Evolutionary conservation across 2,797 vertebrate species (phyloP).

Genomic region (Takifugu rubripes): DNA sequence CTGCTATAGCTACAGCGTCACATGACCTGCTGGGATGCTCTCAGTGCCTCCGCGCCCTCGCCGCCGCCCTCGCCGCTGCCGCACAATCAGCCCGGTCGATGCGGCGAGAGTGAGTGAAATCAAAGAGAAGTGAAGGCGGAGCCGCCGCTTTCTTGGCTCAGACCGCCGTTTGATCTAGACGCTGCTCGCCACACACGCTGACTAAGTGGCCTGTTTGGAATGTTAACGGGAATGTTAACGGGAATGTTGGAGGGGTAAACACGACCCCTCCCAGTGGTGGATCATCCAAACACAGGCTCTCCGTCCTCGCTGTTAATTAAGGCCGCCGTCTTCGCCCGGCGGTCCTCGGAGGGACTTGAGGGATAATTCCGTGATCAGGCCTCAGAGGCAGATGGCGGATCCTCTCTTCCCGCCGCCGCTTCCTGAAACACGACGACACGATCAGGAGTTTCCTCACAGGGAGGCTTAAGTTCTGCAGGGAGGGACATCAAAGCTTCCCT

Average conservation of each 20-base stretch:
- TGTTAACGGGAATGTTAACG: constrained; percentile 9
- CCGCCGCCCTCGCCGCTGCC: neutral
- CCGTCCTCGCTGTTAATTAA: too few relatives aligned
- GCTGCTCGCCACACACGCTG: neutral
- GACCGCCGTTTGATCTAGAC: constrained; percentile 22
- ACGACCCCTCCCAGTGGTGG: neutral
- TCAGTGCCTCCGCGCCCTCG: neutral
- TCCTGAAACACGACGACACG: constrained; percentile 47
- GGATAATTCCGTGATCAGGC: constrained; percentile 32
- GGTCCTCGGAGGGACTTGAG: too few relatives aligned
- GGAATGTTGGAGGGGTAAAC: neutral
- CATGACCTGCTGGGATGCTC: neutral
- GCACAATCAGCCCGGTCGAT: neutral
- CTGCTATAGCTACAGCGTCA: too few relatives aligned
- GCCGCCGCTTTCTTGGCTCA: constrained; percentile 10
- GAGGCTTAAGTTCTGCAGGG: constrained; percentile 1
- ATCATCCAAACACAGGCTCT: neutral
- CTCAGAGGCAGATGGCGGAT: constrained; percentile 7
- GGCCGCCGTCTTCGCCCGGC: too few relatives aligned
- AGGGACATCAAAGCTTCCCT: constrained; percentile 61
- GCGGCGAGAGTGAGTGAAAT: constrained; percentile 59
- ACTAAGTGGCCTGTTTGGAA: constrained; percentile 1
- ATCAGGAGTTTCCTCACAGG: neutral
- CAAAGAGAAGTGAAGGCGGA: constrained; percentile 23
- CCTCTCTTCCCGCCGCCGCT: neutral